Conservation (phyloP, 2,888 invertebrate species). For the Tuberolachnus salignus region DNA sequence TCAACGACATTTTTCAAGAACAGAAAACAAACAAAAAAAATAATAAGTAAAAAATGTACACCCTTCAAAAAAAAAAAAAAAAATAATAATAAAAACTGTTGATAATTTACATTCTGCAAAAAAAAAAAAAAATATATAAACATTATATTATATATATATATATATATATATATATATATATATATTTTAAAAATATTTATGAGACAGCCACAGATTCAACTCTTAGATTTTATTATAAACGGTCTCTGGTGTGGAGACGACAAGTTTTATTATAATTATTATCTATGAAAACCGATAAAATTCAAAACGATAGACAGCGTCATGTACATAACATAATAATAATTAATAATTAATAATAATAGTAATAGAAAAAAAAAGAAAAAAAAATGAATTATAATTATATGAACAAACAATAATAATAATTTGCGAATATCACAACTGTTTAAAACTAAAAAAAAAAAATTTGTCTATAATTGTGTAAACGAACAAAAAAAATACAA, state of each 20-base stretch:
- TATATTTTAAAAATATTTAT: too few relatives aligned
- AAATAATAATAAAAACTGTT: neutral
- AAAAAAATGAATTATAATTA: constrained; percentile 26
- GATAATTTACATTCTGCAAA: constrained; percentile 16
- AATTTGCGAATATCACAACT: constrained; percentile 55
- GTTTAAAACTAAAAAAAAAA: constrained; percentile 32
- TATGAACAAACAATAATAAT: constrained; percentile 43
- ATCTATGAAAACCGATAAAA: neutral
- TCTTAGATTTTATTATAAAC: neutral
- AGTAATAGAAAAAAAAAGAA: constrained; percentile 28
- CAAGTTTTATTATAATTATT: neutral
- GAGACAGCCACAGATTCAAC: constrained; percentile 5
- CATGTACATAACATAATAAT: constrained; percentile 22
- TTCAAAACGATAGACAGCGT: constrained; percentile 18
- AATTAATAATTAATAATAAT: constrained; percentile 42
- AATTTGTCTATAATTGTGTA: constrained; percentile 16
- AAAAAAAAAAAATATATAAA: constrained; percentile 15
- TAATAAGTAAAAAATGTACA: constrained; percentile 9
- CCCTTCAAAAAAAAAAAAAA: too few relatives aligned
- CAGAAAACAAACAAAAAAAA: constrained; percentile 15
- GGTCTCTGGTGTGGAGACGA: constrained; percentile 1
- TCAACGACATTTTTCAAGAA: constrained; percentile 13
- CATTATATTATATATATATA: constrained; percentile 23
- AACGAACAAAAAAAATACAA: constrained; percentile 42
- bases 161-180: too few relatives aligned